These are phyloP conservation scores for Pomacea canaliculata DNA, from an alignment of 2,888 invertebrate genomes.

Conservation along the genomic window DNA sequence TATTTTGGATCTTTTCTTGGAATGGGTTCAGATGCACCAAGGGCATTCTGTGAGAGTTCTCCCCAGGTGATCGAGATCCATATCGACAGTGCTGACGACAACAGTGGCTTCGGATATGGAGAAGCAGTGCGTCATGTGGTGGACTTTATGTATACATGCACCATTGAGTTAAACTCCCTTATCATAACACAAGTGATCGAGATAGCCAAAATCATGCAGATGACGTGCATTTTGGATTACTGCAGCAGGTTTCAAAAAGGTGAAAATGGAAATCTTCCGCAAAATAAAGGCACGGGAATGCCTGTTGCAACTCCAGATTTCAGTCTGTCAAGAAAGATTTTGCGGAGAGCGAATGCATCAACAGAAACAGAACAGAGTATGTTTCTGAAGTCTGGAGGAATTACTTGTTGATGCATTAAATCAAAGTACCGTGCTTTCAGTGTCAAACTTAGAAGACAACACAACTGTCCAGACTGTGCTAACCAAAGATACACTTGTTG, in stretches of 20 bases:
- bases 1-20: conserved; percentile 63
- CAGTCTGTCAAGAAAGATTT: conserved; percentile 15
- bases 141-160: conserved; percentile 65
- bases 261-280: conserved; percentile 22
- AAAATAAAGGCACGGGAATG: conserved; percentile 17
- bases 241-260: conserved; percentile 40
- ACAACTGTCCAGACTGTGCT: not conserved
- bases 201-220: conserved; percentile 66
- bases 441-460: not conserved
- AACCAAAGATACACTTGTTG: not conserved
- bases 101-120: conserved; percentile 56
- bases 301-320: conserved; percentile 21
- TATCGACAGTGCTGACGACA: conserved; percentile 56
- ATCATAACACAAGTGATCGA: conserved; percentile 56
- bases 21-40: conserved; percentile 58
- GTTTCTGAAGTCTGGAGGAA: conserved; percentile 26
- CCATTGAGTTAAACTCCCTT: conserved; percentile 44
- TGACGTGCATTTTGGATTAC: conserved; percentile 51
- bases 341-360: conserved; percentile 27
- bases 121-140: conserved; percentile 61
- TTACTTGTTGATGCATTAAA: conserved; percentile 7
- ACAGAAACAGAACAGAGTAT: conserved; percentile 33
- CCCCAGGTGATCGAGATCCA: conserved; percentile 68
- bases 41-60: conserved; percentile 62
- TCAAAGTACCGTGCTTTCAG: not conserved